These are phyloP conservation scores for Oligia latruncula DNA, from an alignment of 2,888 invertebrate genomes.

Conservation along the genomic window DNA sequence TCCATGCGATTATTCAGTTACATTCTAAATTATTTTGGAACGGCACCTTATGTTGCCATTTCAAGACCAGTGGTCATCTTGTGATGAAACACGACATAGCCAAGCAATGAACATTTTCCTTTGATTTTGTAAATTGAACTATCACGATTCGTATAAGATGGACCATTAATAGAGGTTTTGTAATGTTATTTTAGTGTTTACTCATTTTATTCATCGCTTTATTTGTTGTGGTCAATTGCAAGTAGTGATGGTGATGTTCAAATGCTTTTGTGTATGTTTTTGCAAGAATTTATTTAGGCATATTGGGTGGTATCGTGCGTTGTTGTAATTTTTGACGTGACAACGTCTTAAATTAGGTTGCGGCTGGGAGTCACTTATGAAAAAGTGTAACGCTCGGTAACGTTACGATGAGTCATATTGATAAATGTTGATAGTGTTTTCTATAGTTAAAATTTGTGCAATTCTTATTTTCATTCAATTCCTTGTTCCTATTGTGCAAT, in stretches of 20 bases:
- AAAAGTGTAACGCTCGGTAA: too few species aligned
- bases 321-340: not conserved
- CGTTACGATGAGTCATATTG: too few species aligned
- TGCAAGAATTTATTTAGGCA: not conserved
- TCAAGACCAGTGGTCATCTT: slow-evolving; percentile 41
- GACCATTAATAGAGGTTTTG: slow-evolving; percentile 37
- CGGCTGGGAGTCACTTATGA: too few species aligned
- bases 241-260: slow-evolving; percentile 3
- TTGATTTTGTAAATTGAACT: slow-evolving; percentile 61
- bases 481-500: too few species aligned
- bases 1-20: slow-evolving; percentile 25
- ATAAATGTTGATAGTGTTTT: too few species aligned
- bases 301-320: not conserved
- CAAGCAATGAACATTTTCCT: slow-evolving; percentile 46
- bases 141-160: slow-evolving; percentile 58
- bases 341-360: too few species aligned
- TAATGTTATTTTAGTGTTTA: slow-evolving; percentile 40
- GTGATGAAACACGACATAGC: slow-evolving; percentile 55
- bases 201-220: slow-evolving; percentile 22
- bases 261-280: slow-evolving; percentile 19
- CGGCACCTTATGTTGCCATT: slow-evolving; percentile 39
- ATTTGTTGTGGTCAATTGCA: slow-evolving; percentile 34
- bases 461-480: too few species aligned
- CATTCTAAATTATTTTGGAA: slow-evolving; percentile 57
- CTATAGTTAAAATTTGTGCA: too few species aligned